Evolutionary conservation across 2,888 invertebrate genomes (phyloP).

Genomic region (Schizaphis graminum): DNA sequence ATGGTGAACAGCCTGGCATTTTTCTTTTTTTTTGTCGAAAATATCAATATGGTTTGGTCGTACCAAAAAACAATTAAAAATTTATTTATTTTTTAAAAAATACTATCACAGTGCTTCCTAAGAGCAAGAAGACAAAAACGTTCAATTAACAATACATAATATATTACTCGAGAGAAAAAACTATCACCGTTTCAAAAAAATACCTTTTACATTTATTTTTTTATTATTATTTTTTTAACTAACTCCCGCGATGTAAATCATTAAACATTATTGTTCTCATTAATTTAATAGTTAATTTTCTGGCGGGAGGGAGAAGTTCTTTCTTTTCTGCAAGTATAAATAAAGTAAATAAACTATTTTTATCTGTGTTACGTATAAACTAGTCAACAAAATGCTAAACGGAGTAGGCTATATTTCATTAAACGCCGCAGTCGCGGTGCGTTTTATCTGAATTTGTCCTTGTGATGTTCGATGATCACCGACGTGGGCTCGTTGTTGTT

Average conservation of each 20-base stretch:
- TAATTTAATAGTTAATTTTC: background rate
- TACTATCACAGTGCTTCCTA: constrained; percentile 65
- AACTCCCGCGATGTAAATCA: constrained; percentile 34
- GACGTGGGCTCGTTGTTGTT: constrained; percentile 46
- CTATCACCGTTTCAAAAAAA: constrained; percentile 61
- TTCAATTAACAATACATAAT: constrained; percentile 41
- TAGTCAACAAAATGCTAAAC: constrained; percentile 65
- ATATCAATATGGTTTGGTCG: constrained; percentile 42
- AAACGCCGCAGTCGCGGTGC: background rate
- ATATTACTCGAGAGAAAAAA: constrained; percentile 47
- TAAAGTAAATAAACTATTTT: constrained; percentile 59
- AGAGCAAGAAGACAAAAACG: constrained; percentile 61
- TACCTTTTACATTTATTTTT: constrained; percentile 30
- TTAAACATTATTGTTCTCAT: background rate
- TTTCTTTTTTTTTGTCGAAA: constrained; percentile 15
- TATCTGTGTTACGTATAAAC: constrained; percentile 60
- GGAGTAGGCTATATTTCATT: constrained; percentile 46
- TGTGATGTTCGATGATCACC: constrained; percentile 58
- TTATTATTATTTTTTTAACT: constrained; percentile 27
- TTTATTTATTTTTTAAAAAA: constrained; percentile 38
- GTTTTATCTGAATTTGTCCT: constrained; percentile 64
- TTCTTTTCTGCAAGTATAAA: constrained; percentile 54
- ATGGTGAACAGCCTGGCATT: constrained; percentile 54
- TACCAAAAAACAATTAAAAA: constrained; percentile 42
- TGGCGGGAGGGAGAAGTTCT: background rate